Percentiles rank a stretch among this genome's conserved stretches.
Evolutionary conservation across 2,113 vertebrate genomes (phyloP).

Genomic region (Zosterops lateralis): DNA sequence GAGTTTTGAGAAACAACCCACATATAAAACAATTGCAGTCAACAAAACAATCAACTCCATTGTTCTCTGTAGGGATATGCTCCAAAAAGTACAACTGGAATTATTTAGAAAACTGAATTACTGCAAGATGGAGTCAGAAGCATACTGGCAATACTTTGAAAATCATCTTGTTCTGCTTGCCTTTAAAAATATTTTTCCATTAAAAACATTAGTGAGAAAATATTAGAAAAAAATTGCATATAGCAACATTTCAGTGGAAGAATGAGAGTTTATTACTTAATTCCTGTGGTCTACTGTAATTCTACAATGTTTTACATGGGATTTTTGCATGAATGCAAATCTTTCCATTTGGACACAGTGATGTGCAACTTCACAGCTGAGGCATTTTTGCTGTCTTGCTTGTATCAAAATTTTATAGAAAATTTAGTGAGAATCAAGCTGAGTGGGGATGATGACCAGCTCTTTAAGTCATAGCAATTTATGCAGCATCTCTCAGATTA

Average conservation of each 20-base stretch:
- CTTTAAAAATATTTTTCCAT: not conserved
- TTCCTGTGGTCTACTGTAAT: not conserved
- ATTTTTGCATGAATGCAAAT: not conserved
- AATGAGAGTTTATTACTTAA: not conserved
- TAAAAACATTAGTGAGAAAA: not conserved
- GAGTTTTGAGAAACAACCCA: constrained; percentile 7
- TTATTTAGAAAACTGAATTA: constrained; percentile 25
- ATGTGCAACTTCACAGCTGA: not conserved
- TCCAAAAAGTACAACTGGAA: constrained; percentile 5
- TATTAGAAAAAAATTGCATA: not conserved
- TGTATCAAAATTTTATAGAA: not conserved
- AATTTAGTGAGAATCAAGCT: not conserved
- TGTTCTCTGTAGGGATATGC: constrained; percentile 1
- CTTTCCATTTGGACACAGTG: not conserved
- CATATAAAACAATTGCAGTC: not conserved
- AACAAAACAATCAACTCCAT: not conserved
- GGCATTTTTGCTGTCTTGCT: not conserved
- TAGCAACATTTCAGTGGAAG: not conserved
- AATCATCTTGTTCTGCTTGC: not conserved
- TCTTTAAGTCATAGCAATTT: not conserved
- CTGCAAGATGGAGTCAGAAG: constrained; percentile 3
- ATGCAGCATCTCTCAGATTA: not conserved
- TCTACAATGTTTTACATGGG: not conserved
- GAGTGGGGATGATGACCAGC: not conserved
- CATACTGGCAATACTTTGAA: not conserved